Percentiles rank a stretch among this genome's conserved stretches.
These are phyloP conservation scores for Peromyscus melanophrys DNA, from an alignment of 2,797 vertebrate genomes.

Conservation along the genomic window DNA sequence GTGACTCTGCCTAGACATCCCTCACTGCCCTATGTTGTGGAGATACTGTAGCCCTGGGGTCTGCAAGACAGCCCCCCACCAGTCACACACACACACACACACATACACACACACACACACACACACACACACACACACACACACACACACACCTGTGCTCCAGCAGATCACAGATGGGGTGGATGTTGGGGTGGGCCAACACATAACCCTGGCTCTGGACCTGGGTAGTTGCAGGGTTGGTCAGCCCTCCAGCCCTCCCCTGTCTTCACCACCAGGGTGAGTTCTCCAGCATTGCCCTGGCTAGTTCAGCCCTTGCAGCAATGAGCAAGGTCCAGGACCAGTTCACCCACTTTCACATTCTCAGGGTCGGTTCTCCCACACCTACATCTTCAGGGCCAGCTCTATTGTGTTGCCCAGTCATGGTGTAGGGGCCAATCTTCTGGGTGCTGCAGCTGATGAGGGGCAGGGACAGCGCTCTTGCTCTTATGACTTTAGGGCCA, in stretches of 20 bases:
- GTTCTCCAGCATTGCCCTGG: background rate
- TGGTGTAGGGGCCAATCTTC: background rate
- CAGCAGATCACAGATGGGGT: background rate
- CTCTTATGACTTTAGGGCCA: background rate
- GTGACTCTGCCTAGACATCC: background rate
- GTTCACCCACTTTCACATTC: background rate
- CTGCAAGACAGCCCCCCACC: too few relatives aligned
- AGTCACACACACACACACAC: too few relatives aligned
- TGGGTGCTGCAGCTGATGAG: background rate
- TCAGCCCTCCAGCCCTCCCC: too few relatives aligned
- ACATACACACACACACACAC: too few relatives aligned
- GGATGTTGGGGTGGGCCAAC: background rate
- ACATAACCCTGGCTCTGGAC: background rate
- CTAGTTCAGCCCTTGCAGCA: background rate
- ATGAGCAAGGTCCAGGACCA: background rate
- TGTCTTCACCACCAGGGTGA: background rate
- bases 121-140: too few relatives aligned
- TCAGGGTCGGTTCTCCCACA: too few relatives aligned
- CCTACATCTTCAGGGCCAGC: background rate
- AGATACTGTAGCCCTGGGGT: background rate
- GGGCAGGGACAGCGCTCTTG: background rate
- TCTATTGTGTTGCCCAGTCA: background rate
- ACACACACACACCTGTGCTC: too few relatives aligned
- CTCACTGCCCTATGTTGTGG: background rate
- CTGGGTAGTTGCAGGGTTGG: background rate